Evolutionary conservation across 2,113 vertebrate species (phyloP), one percentile per base, ranked within the genome.

Genomic region (Ochotona curzoniae): DNA sequence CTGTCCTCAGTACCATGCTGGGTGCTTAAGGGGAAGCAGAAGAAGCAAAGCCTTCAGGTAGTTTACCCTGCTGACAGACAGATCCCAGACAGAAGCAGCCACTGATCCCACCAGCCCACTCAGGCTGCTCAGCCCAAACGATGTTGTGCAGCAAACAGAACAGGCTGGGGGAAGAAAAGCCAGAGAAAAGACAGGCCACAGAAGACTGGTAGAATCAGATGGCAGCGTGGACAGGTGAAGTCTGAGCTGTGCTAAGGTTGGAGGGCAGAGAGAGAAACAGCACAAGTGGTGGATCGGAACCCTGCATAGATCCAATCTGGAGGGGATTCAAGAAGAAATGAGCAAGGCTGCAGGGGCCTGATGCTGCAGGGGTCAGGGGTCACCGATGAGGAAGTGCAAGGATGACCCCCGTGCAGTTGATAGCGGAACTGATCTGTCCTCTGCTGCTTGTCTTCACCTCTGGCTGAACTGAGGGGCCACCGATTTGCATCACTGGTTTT

Each of bases 141-240:
- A 23, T 5, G 61, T 23, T 9, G 63, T 25, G 15, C 20, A 13
- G 8, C 1, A 1, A n/a, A 28, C 35, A 71, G 26, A 23, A 60
- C 25, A 79, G 47, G 25, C 8, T 26, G 13, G 26, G 74, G 61
- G 38, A 30, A 38, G 51, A 44, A 11, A 57, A 67, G 7, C 28
- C 35, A 26, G 21, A 66, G 47, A 11, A 20, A 63, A 64, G 9
- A 6, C 10, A 67, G 12, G 11, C 26, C 26, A 38, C 4, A 54
- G 23, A 76, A 21, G 7, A 5, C 18, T 30, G 60, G 2, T 26
- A 44, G 0, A 64, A 57, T 28, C 32, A n/a, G 28, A 57, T 32
- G 0, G 0, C 51, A 49, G 20, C 23, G 1, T 10, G 10, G 26
- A 82, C 35, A 60, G 64, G 32, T 4, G 7, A 3, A 25, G 12